Percentiles rank a stretch among this genome's conserved stretches.
These are phyloP conservation scores for Umimayanthus chanpuru DNA, from an alignment of 92 coral and sea anemone species.

Conservation along the genomic window DNA sequence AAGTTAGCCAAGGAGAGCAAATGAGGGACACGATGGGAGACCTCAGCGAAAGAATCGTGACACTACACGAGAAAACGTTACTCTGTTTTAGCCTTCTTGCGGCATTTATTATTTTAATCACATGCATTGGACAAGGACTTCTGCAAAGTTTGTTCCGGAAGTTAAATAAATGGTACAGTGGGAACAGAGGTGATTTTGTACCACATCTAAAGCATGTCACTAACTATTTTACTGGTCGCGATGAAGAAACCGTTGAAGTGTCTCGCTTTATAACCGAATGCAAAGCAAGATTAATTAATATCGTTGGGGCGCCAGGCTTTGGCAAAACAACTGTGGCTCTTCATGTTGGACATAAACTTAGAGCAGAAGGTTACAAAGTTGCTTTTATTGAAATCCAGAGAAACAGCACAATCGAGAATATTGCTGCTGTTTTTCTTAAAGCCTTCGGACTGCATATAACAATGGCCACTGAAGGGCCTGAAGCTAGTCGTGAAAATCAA, in stretches of 20 bases:
- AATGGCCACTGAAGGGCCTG: background rate
- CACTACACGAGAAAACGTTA: constrained; percentile 11
- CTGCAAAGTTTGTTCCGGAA: background rate
- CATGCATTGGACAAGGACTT: constrained; percentile 7
- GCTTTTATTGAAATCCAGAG: constrained; percentile 33
- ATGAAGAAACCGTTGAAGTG: background rate
- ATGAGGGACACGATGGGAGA: background rate
- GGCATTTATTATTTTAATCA: background rate
- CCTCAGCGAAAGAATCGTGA: background rate
- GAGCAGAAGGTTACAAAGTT: constrained; percentile 24
- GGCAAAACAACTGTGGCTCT: constrained; percentile 39
- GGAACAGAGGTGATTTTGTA: background rate
- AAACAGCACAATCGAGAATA: constrained; percentile 18
- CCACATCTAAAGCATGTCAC: constrained; percentile 32
- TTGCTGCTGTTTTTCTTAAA: constrained; percentile 16
- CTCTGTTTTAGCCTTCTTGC: background rate
- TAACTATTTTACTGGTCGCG: constrained; percentile 24
- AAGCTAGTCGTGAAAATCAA: constrained; percentile 27
- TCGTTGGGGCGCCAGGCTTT: constrained; percentile 32
- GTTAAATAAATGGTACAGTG: background rate
- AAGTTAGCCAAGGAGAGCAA: constrained; percentile 22
- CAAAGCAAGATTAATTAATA: constrained; percentile 27
- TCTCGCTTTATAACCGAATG: constrained; percentile 11
- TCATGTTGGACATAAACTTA: constrained; percentile 22
- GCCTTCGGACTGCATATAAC: constrained; percentile 27